phyloP scores from a whole-genome alignment of 2,888 invertebrate species.

The Chorisops tibialis region DNA sequence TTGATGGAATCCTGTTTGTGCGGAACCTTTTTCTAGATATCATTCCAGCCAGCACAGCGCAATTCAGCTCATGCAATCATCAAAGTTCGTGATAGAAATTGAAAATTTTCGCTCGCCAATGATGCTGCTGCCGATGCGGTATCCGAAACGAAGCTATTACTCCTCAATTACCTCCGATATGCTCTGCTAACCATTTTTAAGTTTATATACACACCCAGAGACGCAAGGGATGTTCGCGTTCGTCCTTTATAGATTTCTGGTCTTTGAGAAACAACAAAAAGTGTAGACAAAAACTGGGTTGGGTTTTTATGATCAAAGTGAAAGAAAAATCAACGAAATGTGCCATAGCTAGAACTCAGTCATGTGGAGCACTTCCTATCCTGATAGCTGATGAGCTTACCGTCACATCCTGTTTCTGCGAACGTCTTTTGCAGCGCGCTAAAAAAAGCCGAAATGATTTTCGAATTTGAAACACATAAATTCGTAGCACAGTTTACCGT shows the following conservation, averaged over 20 bases:
- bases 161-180: constrained; percentile 11
- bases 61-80: constrained; percentile 14
- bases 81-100: constrained; percentile 18
- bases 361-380: background rate
- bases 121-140: background rate
- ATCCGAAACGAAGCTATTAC: constrained; percentile 11
- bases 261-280: background rate
- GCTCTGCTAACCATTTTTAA: constrained; percentile 1
- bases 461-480: too few relatives aligned
- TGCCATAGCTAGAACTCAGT: background rate
- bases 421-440: too few relatives aligned
- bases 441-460: too few relatives aligned
- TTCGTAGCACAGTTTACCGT: too few relatives aligned
- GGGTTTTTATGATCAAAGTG: constrained; percentile 14
- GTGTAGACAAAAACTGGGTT: background rate
- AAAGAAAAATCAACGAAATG: constrained; percentile 12
- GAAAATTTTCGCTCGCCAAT: background rate
- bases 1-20: too few relatives aligned
- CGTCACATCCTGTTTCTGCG: background rate
- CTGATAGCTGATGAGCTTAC: background rate
- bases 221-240: too few relatives aligned
- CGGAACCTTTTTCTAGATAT: background rate
- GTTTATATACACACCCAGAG: background rate
- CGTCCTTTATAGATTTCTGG: background rate
- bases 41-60: constrained; percentile 5